phyloP scores from a whole-genome alignment of 2,113 vertebrate genomes.

The Lontra canadensis region DNA sequence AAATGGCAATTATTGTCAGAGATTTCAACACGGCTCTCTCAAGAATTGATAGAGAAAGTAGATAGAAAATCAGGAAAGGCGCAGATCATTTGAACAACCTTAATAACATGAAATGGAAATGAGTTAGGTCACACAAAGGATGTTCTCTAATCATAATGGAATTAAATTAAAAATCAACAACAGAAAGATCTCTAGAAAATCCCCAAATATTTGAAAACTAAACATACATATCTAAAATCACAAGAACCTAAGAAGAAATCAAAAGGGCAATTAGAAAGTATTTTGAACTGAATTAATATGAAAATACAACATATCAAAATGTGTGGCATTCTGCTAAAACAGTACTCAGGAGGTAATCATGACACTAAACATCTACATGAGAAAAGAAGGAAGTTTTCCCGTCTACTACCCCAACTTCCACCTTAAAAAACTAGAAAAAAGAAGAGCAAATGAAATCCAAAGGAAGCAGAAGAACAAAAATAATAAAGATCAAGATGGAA shows the following conservation, averaged over 20 bases:
- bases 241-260: not conserved
- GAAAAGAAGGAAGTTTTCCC: not conserved
- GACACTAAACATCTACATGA: not conserved
- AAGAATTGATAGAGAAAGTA: not conserved
- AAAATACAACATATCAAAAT: not conserved
- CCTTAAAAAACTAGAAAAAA: slow-evolving; percentile 8
- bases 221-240: not conserved
- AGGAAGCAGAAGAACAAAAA: not conserved
- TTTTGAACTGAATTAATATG: not conserved
- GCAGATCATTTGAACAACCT: not conserved
- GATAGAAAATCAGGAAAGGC: not conserved
- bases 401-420: not conserved
- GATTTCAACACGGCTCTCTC: not conserved
- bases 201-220: not conserved
- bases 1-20: not conserved
- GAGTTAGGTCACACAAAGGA: not conserved
- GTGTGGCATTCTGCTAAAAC: not conserved
- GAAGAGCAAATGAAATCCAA: not conserved
- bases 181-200: not conserved
- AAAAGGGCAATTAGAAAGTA: not conserved
- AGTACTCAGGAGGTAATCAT: not conserved
- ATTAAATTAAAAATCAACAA: not conserved
- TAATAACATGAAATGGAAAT: not conserved
- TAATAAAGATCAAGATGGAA: not conserved
- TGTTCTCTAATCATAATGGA: not conserved